These are phyloP conservation scores for Clarias pachynema DNA, from an alignment of 2,797 vertebrate genomes.

Conservation along the genomic window DNA sequence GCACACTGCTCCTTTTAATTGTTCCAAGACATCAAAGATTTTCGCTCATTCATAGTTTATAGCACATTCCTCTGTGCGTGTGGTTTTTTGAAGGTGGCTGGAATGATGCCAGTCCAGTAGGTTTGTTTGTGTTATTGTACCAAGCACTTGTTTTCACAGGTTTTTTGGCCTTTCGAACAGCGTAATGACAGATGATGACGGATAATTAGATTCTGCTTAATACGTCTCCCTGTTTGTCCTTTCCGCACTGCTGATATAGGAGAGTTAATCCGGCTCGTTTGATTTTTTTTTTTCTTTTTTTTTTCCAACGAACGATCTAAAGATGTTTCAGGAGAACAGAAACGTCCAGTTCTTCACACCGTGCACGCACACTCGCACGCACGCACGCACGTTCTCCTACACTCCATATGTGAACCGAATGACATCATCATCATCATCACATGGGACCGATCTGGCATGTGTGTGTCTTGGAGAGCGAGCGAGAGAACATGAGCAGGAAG, in stretches of 20 bases:
- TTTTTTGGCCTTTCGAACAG: not conserved
- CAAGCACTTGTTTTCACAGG: not conserved
- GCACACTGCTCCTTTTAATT: constrained; percentile 11
- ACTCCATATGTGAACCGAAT: not conserved
- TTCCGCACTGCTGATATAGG: not conserved
- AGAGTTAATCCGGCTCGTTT: constrained; percentile 14
- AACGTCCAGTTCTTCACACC: not conserved
- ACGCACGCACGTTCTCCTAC: not conserved
- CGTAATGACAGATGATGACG: constrained; percentile 4
- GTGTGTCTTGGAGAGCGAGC: not conserved
- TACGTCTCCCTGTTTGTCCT: constrained; percentile 3
- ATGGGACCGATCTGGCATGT: not conserved
- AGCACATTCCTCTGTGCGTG: not conserved
- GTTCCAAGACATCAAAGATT: not conserved
- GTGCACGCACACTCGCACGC: not conserved
- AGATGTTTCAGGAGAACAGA: not conserved
- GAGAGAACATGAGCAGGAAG: constrained; percentile 13
- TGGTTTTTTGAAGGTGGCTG: not conserved
- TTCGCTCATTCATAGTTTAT: not conserved
- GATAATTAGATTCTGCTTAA: constrained; percentile 21
- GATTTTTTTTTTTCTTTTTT: not conserved
- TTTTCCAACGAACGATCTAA: not conserved
- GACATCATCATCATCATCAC: not conserved
- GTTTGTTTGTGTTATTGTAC: not conserved
- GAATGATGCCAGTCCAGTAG: not conserved